Evolutionary conservation across 64 coral and sea anemone species (phyloP), one percentile per base, ranked within the genome.

Genomic region (Porites lutea): DNA sequence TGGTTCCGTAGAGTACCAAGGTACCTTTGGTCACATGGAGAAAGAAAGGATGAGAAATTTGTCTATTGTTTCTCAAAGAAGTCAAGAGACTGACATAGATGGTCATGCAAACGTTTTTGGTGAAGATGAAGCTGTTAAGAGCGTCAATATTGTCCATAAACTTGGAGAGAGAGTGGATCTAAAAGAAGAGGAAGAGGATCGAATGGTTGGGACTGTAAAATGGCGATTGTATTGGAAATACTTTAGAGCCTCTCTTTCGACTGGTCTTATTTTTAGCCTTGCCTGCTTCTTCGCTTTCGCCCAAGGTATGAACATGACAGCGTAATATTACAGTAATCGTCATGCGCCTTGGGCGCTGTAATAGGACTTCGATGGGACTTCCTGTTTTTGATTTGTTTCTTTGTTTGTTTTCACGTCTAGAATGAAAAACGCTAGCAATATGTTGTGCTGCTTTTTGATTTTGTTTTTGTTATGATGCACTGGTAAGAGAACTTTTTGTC

Each of bases 161-260:
- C 46, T 19, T 76, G 3, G 13, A 16, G 18, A 49, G 4, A 76
- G 73, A 76, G 73, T 76, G 6, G 81, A 49, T 18, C 47, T 83
- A 44, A 67, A 65, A 18, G 89, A 91, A 69, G 78, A 91, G 10
- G 89, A 91, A 6, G 89, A 91, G 18, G 65, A 83, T 12, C 55
- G 49, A 50, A 53, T 59, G 13, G 15, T 59, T 60, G 89, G 89
- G 5, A 72, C 52, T 61, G 78, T 91, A 20, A 91, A 79, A 6
- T 91, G 89, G 89, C 65, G 37, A 53, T 13, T 91, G 6, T 91
- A 91, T 13, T 91, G 89, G 89, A 55, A 83, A 50, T 91, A 91
- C 10, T 73, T 82, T 5, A 81, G 64, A 49, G 78, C 78, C 47
- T 77, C 50, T 6, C 58, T 83, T 23, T 67, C 89, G 3, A 9